Evolutionary conservation across 92 coral and sea anemone genomes (phyloP), one percentile per base, ranked within the genome.

Genomic region (Ricordea florida): DNA sequence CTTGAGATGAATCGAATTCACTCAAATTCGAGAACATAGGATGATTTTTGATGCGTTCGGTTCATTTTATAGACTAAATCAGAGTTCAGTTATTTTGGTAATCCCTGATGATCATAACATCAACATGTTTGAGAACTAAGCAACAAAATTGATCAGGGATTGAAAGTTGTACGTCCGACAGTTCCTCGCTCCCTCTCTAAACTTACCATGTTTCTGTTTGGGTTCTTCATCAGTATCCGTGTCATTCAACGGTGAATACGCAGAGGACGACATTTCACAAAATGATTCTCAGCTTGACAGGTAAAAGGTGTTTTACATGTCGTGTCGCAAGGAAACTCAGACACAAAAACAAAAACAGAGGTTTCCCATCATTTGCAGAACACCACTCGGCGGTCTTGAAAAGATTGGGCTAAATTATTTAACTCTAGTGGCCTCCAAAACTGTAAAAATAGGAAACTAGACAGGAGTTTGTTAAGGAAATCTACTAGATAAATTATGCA

Each of bases 261-360:
- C 72, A 31, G 91, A 45, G n/a, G 86, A 26, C n/a, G 91, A 86
- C 91, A 86, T 86, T 62, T 72, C 78, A 49, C n/a, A n/a, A n/a
- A 21, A 18, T 26, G 30, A 27, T 24, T 15, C 17, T 55, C 66
- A 21, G 24, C 52, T 70, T 30, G 46, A 65, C 53, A 28, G 64
- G 77, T 40, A 56, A 55, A 70, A 15, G 28, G 0, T 68, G 62
- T 53, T 70, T 53, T 70, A 70, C 53, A 70, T 70, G 37, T 53
- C 65, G 18, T 37, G 52, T 35, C 16, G 22, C 17, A 46, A 61
- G 50, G 28, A 24, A 26, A 55, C 5, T 29, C 21, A 25, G 17
- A 20, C 35, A 3, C 22, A 26, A 15, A 9, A 51, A 69, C 49
- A 61, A 69, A 51, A 69, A 52, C 65, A 53, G 0, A 17, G 14